Conservation (phyloP, 2,888 invertebrate genomes). For the Pheosia tremula region DNA sequence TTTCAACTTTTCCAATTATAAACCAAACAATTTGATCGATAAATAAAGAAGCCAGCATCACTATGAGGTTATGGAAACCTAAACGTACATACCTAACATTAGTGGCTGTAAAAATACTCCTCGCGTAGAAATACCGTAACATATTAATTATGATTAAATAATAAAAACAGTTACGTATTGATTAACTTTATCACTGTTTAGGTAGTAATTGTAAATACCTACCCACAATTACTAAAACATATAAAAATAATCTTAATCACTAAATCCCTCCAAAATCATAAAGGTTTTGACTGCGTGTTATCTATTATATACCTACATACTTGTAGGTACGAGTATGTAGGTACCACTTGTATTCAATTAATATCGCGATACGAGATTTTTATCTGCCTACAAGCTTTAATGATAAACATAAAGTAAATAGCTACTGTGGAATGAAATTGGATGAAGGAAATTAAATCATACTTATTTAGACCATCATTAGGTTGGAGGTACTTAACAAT, state of each 20-base stretch:
- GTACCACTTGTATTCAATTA: constrained; percentile 13
- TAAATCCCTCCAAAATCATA: not conserved
- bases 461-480: constrained; percentile 15
- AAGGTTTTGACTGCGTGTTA: constrained; percentile 11
- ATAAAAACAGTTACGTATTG: not conserved
- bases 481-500: too few relatives aligned
- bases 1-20: too few relatives aligned
- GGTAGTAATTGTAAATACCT: not conserved
- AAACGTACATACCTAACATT: too few relatives aligned
- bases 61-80: too few relatives aligned
- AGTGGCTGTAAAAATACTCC: too few relatives aligned
- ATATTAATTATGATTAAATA: not conserved
- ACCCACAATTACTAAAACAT: not conserved
- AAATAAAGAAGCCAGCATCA: too few relatives aligned
- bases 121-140: not conserved
- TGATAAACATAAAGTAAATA: constrained; percentile 17
- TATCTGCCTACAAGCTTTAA: constrained; percentile 20
- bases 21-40: too few relatives aligned
- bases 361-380: constrained; percentile 22
- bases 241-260: not conserved
- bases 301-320: not conserved
- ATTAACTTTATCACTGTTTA: not conserved
- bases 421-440: constrained; percentile 9
- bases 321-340: too few relatives aligned
- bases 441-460: constrained; percentile 1